These are phyloP conservation scores for Prorops nasuta DNA, from an alignment of 1,140 invertebrate genomes.

Conservation along the genomic window DNA sequence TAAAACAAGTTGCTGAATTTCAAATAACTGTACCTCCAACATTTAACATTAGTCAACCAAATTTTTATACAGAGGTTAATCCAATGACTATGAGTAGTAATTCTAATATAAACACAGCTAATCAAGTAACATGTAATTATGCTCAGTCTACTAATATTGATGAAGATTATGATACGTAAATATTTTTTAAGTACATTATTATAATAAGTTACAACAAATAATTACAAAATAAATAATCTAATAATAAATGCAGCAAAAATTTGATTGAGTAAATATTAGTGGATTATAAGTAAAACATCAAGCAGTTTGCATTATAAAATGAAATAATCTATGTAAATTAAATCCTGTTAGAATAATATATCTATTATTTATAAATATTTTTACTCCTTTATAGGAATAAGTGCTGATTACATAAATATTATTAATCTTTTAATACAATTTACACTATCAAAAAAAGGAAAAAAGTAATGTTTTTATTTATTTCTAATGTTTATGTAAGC, in stretches of 20 bases:
- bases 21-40: conserved; percentile 46
- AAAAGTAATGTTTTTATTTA: too few species aligned
- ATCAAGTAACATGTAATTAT: conserved; percentile 43
- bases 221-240: too few species aligned
- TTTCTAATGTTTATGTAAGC: too few species aligned
- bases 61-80: conserved; percentile 55
- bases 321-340: background rate
- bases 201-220: too few species aligned
- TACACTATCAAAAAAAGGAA: too few species aligned
- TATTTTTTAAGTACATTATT: background rate
- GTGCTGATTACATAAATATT: too few species aligned
- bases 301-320: background rate
- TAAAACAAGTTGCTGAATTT: conserved; percentile 39
- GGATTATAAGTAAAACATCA: background rate
- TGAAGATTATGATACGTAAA: conserved; percentile 56
- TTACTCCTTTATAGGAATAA: too few species aligned
- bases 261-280: background rate
- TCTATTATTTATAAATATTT: conserved; percentile 10
- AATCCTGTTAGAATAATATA: conserved; percentile 3
- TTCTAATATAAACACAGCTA: conserved; percentile 20
- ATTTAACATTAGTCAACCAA: conserved; percentile 47
- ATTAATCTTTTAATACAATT: too few species aligned
- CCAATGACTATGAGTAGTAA: conserved; percentile 37
- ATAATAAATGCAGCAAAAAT: too few species aligned
- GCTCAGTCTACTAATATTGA: conserved; percentile 46